Evolutionary conservation across 2,797 vertebrate genomes (phyloP), one percentile per base, ranked within the genome.

Genomic region (Neosilurus mollespiculum): DNA sequence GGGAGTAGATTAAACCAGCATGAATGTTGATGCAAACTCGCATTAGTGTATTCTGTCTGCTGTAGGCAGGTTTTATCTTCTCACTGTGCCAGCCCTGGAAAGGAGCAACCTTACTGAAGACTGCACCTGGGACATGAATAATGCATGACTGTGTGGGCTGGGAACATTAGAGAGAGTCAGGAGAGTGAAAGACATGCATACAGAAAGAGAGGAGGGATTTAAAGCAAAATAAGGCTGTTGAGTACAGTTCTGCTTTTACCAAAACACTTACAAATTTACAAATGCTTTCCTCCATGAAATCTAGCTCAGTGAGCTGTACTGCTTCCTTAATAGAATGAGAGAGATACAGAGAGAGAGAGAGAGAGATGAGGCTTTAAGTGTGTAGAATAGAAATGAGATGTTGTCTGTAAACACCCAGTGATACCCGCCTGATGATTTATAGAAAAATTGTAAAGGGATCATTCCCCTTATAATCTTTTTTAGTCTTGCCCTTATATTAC

Each of bases 101-200:
- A 75, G 9, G 66, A 67, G 76, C 54, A 34, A 62, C 59, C 75
- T 59, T 86, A 70, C 51, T 76, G 51, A 85, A 81, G 77, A 75
- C 86, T 79, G 87, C 10, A 87, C 81, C 80, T 76, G 82, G 56
- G 26, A 51, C 65, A 87, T 91, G 62, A 91, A 90, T 91, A 88
- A 92, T 88, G 51, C 73, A 90, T 81, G 83, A 65, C 59, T 49
- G 58, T 76, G 69, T 71, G 66, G 81, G 89, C 53, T 51, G 51
- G 18, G 59, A 80, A 65, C 58, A 65, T n/a, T 10, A 73, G 62
- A 61, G 54, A 59, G 15, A 75, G 67, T 18, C 4, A 22, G 59
- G 10, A 34, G 18, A 56, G 14, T 10, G 9, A 76, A 49, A 80
- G 80, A 67, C 20, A 53, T 49, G 58, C 71, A 73, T 8, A 76